These are phyloP conservation scores for Cervus canadensis DNA, from an alignment of 2,113 vertebrate species.

Conservation along the genomic window DNA sequence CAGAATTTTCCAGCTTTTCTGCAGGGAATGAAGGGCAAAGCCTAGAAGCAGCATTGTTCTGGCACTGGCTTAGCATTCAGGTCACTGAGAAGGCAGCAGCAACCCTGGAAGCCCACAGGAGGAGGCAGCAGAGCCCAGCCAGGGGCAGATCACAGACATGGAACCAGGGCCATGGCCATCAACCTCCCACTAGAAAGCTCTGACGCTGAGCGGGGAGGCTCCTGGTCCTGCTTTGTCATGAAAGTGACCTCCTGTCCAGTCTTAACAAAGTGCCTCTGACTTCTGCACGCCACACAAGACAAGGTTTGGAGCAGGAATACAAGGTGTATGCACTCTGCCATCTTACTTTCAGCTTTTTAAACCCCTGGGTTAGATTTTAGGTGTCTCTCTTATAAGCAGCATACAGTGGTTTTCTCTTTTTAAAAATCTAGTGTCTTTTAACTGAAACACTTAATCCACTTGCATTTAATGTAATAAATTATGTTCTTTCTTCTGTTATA, in stretches of 20 bases:
- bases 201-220: neutral
- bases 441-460: neutral
- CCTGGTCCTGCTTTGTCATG: neutral
- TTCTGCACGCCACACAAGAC: neutral
- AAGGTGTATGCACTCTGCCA: too few relatives aligned
- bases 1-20: neutral
- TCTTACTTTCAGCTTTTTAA: neutral
- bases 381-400: neutral
- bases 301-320: neutral
- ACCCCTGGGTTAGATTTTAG: neutral
- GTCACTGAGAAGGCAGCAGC: neutral
- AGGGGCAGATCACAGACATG: neutral
- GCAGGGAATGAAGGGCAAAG: neutral
- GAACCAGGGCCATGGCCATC: neutral
- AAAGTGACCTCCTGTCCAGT: neutral
- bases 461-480: neutral
- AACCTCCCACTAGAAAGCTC: neutral
- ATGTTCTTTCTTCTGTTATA: neutral
- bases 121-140: neutral
- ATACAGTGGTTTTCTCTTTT: neutral
- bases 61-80: neutral
- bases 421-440: neutral
- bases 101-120: neutral
- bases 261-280: neutral
- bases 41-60: neutral